Base-by-base conservation (phyloP, 2,888 invertebrate species). In the Ennomos quercinarius region DNA sequence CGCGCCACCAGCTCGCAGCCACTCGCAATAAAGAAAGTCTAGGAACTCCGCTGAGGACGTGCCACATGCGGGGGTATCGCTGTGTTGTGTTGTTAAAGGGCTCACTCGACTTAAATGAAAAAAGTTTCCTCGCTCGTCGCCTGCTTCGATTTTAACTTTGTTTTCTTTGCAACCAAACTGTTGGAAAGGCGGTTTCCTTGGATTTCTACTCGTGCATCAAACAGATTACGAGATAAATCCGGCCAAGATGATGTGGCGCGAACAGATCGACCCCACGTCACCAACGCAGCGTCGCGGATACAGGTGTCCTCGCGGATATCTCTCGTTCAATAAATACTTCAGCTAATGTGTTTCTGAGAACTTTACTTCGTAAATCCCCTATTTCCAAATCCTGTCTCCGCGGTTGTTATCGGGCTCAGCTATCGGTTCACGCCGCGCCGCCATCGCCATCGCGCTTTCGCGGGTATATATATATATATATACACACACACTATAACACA, bases 81-180 rank as follows among this genome's bases (percentile, higher is more conserved):
- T 17, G 34, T 17, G n/a, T 39, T 10, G 35, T n/a, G 44, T 13
- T 39, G 44, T 44, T 49, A 11, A 4, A 56, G 35, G 11, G 5
- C 35, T 13, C 27, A 36, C 17, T 36, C 9, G 45, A 1, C 37
- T 27, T 5, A 50, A 57, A 57, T 57, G 57, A 45, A 45, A 57
- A 50, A 57, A 57, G 45, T 57, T 57, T 0, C 6, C 13, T 9
- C 10, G 6, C 35, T 45, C 37, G 35, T 36, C 11, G 9, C 35
- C 9, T 13, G 13, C 11, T 36, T 57, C 49, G 45, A 50, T 57
- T 45, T 57, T 45, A 57, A 57, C 40, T 57, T 55, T 50, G 57
- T 45, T 44, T 38, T 38, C 12, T 57, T 49, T 17, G 10, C 36
- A 12, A 45, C 17, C 27, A 27, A 44, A 49, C 34, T 35, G 41